Evolutionary conservation across 2,797 vertebrate genomes (phyloP), one percentile per base, ranked within the genome.

Genomic region (Xiphorhynchus erythropygius): DNA sequence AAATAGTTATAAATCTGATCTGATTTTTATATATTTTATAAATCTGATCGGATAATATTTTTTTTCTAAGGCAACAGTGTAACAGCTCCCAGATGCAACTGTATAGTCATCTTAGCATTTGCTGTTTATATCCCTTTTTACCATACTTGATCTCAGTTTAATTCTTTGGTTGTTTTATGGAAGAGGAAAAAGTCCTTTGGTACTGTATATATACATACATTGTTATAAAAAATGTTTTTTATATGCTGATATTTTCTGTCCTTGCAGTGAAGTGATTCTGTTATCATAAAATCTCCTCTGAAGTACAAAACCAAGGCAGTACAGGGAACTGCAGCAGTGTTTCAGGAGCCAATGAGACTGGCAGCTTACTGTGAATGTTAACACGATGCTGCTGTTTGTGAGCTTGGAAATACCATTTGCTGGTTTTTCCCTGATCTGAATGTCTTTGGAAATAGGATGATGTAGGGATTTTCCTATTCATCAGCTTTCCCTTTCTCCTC

Each of bases 381-480:
- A 89, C 28, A n/a, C 0, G 0, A 44, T 52, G 8, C 32, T 81
- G 87, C 59, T 93, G 9, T 81, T 90, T 65, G 28, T 81, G 46
- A 47, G 49, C 82, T 65, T 89, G 92, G 84, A 92, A 92, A 90
- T 75, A 52, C 42, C 42, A 35, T 80, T 94, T 86, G 35, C 46
- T 80, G 17, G 0, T 89, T 87, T 92, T 93, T 39, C 55, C 73
- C 73, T 62, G n/a, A 33, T 65, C 37, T 7, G 23, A 70, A 74
- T 0, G 0, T 89, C 68, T 85, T 83, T 84, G 82, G 82, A 92
- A 87, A 75, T 44, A 73, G 39, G n/a, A 57, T 75, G 50, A 42
- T 56, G 39, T 10, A 47, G 65, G 65, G 84, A 47, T 85, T 95
- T 97, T 94, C 76, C 57, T 95, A 5, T 57, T 94, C 39, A 73